phyloP scores from a whole-genome alignment of 2,113 vertebrate genomes.

The Lonchura striata region DNA sequence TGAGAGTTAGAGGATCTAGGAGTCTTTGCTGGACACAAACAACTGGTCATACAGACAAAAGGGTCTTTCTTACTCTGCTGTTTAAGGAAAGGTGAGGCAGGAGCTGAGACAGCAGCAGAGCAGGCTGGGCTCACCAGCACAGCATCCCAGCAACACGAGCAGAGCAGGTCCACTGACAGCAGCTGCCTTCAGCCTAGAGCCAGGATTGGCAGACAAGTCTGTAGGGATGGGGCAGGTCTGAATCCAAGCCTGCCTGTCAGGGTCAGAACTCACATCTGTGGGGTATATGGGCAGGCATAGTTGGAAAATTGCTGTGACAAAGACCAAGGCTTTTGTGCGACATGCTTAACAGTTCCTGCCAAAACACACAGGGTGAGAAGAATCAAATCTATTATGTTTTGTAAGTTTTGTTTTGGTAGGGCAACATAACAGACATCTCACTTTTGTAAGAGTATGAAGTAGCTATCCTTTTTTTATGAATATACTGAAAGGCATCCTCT shows the following conservation, averaged over 20 bases:
- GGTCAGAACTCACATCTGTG: not conserved
- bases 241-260: not conserved
- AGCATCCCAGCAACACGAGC: accelerated
- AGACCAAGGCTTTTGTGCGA: not conserved
- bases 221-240: not conserved
- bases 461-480: not conserved
- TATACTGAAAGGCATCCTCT: not conserved
- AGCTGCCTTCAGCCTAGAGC: not conserved
- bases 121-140: not conserved
- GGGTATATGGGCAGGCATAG: not conserved
- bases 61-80: not conserved
- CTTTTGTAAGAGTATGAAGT: not conserved
- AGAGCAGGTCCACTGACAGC: not conserved
- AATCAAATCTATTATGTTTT: not conserved
- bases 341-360: not conserved
- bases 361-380: not conserved
- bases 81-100: not conserved
- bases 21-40: not conserved
- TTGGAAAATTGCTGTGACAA: not conserved
- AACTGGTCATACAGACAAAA: not conserved
- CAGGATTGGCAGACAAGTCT: not conserved
- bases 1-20: not conserved
- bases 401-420: not conserved
- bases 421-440: not conserved
- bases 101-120: not conserved